Evolutionary conservation across 1,140 invertebrate species (phyloP).

Genomic region (Ooceraea biroi): DNA sequence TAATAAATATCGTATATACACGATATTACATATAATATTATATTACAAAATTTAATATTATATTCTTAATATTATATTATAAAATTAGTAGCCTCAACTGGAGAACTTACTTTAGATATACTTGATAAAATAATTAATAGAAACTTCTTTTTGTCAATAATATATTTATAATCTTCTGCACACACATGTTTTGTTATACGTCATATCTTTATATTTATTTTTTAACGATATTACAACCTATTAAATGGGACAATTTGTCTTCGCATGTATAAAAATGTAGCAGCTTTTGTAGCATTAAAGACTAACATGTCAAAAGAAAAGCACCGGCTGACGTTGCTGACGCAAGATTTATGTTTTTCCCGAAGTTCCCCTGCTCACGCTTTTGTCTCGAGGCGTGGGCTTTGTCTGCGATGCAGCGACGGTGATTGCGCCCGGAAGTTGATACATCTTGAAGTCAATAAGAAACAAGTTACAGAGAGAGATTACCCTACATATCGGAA

Average conservation of each 20-base stretch:
- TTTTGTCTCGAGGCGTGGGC: neutral
- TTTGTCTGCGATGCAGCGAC: neutral
- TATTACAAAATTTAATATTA: no score
- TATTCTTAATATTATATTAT: no score
- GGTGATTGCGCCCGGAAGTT: conserved; percentile 3
- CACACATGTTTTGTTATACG: neutral
- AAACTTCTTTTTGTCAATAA: neutral
- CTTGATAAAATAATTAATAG: neutral
- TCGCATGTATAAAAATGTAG: neutral
- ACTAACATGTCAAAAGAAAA: conserved; percentile 1
- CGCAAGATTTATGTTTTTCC: conserved; percentile 13
- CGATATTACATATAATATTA: no score
- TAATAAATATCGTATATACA: no score
- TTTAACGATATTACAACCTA: neutral
- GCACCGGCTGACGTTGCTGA: neutral
- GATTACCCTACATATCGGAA: neutral
- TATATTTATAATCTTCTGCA: no score
- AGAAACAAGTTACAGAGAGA: conserved; percentile 15
- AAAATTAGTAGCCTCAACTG: no score
- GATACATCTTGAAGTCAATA: conserved; percentile 30
- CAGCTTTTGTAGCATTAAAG: neutral
- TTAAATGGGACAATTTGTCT: neutral
- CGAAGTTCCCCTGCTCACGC: neutral
- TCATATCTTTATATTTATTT: neutral
- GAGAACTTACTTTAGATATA: no score